These are phyloP conservation scores for Myotis lucifugus DNA, from an alignment of 2,113 vertebrate species.

Conservation along the genomic window DNA sequence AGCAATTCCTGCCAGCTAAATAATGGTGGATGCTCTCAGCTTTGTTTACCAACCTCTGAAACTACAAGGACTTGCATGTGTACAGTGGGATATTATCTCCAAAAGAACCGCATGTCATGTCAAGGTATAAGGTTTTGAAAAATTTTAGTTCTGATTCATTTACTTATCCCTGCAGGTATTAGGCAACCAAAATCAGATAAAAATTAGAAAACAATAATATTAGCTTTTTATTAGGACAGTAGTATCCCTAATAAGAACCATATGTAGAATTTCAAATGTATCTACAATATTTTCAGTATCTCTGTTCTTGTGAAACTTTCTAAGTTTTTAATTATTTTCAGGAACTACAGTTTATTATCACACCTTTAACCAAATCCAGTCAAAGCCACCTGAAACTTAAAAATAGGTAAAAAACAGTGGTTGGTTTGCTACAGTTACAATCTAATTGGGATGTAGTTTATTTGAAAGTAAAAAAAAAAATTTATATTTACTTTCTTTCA, in stretches of 20 bases:
- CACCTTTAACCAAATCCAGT: neutral
- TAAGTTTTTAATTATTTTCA: neutral
- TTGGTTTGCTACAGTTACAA: neutral
- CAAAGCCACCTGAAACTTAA: neutral
- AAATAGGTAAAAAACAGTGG: neutral
- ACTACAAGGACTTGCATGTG: slow-evolving; percentile 95
- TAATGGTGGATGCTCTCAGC: slow-evolving; percentile 97
- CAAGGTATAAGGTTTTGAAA: slow-evolving; percentile 86
- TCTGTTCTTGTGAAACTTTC: neutral
- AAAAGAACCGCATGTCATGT: slow-evolving; percentile 94
- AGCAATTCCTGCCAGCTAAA: slow-evolving; percentile 95
- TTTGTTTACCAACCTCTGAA: slow-evolving; percentile 97
- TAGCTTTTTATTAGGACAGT: neutral
- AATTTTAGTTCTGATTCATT: neutral
- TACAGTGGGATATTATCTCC: slow-evolving; percentile 95
- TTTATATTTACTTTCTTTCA: neutral
- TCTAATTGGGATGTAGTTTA: neutral
- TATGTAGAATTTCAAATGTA: neutral
- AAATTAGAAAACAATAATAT: neutral
- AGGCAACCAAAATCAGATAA: neutral
- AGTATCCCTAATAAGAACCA: neutral
- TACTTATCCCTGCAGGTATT: neutral
- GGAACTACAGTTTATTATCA: neutral
- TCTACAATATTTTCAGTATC: neutral
- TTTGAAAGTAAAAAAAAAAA: neutral